Percentiles rank a stretch among this genome's conserved stretches.
phyloP scores from a whole-genome alignment of 2,888 invertebrate genomes.

The Mythimna ferrago region DNA sequence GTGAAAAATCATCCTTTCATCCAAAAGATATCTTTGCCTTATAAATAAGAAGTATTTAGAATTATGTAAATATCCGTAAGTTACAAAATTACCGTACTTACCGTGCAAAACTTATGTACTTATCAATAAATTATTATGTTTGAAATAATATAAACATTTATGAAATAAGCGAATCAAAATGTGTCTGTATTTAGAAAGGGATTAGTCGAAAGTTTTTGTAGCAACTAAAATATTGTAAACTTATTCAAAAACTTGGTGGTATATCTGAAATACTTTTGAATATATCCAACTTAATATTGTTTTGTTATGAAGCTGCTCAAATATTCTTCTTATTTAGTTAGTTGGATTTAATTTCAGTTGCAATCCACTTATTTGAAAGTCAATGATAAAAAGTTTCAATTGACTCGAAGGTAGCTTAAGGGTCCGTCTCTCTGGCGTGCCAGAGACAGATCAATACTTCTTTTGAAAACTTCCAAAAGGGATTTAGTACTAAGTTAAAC shows the following conservation, averaged over 20 bases:
- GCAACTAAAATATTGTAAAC: constrained; percentile 30
- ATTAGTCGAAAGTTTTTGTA: constrained; percentile 35
- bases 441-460: constrained; percentile 84
- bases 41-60: constrained; percentile 38
- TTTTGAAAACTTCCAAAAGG: constrained; percentile 81
- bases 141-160: background rate
- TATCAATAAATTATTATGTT: background rate
- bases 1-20: constrained; percentile 56
- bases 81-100: constrained; percentile 3
- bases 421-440: constrained; percentile 64
- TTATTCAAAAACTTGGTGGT: constrained; percentile 47
- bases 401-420: constrained; percentile 45
- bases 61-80: constrained; percentile 42
- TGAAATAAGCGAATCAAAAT: background rate
- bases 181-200: constrained; percentile 10
- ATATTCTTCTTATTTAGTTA: constrained; percentile 48
- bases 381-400: constrained; percentile 60
- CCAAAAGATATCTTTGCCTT: constrained; percentile 48
- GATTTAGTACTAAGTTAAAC: constrained; percentile 86
- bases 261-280: constrained; percentile 42
- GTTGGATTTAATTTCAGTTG: constrained; percentile 45
- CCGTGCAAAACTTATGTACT: constrained; percentile 7
- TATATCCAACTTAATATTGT: constrained; percentile 27
- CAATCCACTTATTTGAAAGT: constrained; percentile 57
- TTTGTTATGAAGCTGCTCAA: constrained; percentile 37